phyloP scores from a whole-genome alignment of 2,888 invertebrate species.

The Formica aserva region DNA sequence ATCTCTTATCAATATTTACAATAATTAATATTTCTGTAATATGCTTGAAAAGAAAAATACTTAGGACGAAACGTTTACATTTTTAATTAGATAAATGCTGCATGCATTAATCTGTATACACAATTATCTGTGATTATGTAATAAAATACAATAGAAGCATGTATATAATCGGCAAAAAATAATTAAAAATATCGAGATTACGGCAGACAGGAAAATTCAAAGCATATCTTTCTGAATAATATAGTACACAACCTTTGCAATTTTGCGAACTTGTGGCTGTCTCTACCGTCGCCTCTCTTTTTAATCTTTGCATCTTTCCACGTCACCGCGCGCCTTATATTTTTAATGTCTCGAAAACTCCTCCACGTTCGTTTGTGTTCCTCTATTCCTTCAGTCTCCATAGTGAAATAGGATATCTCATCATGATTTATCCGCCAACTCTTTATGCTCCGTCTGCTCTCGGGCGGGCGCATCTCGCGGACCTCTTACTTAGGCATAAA shows the following conservation, averaged over 20 bases:
- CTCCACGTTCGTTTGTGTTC: slow-evolving; percentile 10
- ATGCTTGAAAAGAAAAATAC: neutral
- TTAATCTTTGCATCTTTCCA: slow-evolving; percentile 44
- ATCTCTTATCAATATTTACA: neutral
- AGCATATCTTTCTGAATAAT: slow-evolving; percentile 12
- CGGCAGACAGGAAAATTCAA: neutral
- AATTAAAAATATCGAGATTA: slow-evolving; percentile 4
- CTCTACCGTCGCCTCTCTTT: neutral
- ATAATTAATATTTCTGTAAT: neutral
- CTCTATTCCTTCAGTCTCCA: neutral
- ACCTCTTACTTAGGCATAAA: slow-evolving; percentile 49
- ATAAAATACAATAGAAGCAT: neutral
- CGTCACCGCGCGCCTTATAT: slow-evolving; percentile 40
- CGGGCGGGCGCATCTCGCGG: neutral
- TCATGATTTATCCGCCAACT: slow-evolving; percentile 38
- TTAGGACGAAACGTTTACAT: neutral
- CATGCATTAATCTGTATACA: neutral
- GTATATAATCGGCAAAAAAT: neutral
- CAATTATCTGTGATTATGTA: neutral
- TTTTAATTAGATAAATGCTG: neutral
- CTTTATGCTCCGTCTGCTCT: slow-evolving; percentile 52
- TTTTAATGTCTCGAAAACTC: slow-evolving; percentile 40
- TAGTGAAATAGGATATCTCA: slow-evolving; percentile 9
- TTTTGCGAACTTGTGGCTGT: neutral
- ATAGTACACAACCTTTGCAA: slow-evolving; percentile 21